A percentile compares a stretch with the other conserved stretches of the same genome.
Evolutionary conservation across 1,140 invertebrate species (phyloP).

Genomic region (Coenobita brevimanus): DNA sequence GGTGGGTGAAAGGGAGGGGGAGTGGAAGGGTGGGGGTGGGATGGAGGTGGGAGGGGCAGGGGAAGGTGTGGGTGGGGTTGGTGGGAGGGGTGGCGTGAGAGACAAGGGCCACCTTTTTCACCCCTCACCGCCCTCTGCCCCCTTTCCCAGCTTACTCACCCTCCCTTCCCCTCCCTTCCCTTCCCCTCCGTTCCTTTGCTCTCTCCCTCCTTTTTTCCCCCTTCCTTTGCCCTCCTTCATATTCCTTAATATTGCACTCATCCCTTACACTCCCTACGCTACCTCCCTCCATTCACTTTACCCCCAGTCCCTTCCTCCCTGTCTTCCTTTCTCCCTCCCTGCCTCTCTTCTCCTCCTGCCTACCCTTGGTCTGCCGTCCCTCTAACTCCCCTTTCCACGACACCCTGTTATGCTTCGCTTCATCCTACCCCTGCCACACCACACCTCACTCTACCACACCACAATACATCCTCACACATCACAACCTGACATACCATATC

Average conservation of each 20-base stretch:
- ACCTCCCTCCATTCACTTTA: not conserved
- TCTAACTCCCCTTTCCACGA: too few relatives aligned
- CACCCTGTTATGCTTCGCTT: too few relatives aligned
- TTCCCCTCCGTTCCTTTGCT: not conserved
- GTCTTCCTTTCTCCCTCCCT: not conserved
- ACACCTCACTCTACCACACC: too few relatives aligned
- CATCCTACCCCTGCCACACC: too few relatives aligned
- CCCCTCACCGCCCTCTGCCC: conserved; percentile 43
- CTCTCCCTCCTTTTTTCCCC: not conserved
- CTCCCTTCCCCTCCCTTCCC: conserved; percentile 19
- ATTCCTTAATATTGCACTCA: not conserved
- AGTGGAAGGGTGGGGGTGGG: conserved; percentile 13
- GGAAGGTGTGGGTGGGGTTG: conserved; percentile 20
- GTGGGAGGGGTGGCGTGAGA: conserved; percentile 22
- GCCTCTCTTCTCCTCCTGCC: not conserved
- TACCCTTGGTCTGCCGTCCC: too few relatives aligned
- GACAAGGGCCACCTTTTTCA: conserved; percentile 62
- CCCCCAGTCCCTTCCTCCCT: not conserved
- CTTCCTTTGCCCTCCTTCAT: not conserved
- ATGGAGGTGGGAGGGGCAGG: conserved; percentile 1
- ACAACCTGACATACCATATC: not conserved
- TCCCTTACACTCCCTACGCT: not conserved
- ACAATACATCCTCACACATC: too few relatives aligned
- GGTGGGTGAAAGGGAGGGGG: not conserved
- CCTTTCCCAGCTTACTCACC: not conserved